Percentiles rank a stretch among this genome's conserved stretches.
Evolutionary conservation across 1,140 invertebrate genomes (phyloP).

Genomic region (Tetramorium alpestre): DNA sequence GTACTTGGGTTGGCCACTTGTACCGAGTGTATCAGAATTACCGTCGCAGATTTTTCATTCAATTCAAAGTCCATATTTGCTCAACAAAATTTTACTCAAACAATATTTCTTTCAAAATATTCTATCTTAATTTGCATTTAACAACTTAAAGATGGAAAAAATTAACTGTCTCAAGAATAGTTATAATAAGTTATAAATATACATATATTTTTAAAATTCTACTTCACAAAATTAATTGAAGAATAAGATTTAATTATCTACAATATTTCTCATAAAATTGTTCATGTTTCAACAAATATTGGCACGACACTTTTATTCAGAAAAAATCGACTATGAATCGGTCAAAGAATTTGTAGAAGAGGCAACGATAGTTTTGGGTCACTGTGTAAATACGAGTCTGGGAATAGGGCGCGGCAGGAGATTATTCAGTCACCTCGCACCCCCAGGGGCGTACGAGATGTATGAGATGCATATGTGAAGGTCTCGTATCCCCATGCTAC

Average conservation of each 20-base stretch:
- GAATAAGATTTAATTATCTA: neutral
- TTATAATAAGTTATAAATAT: neutral
- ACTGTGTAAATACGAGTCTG: conserved; percentile 46
- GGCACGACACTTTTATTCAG: neutral
- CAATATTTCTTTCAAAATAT: neutral
- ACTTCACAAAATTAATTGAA: neutral
- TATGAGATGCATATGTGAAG: conserved; percentile 10
- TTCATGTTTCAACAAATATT: neutral
- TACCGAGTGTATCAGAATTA: neutral
- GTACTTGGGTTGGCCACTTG: neutral
- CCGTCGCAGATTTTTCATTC: neutral
- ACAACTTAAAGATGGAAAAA: neutral
- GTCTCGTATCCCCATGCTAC: conserved; percentile 3
- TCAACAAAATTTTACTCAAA: neutral
- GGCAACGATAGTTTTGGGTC: conserved; percentile 33
- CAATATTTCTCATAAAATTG: neutral
- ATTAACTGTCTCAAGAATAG: neutral
- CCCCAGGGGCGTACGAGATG: conserved; percentile 23
- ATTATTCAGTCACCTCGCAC: conserved; percentile 59
- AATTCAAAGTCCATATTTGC: neutral
- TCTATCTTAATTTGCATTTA: neutral
- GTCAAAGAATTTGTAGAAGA: conserved; percentile 8
- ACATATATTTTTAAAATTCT: neutral
- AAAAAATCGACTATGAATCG: neutral
- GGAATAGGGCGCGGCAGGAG: conserved; percentile 49